These are phyloP conservation scores for Python bivittatus DNA, from an alignment of 2,113 vertebrate species.

Conservation along the genomic window DNA sequence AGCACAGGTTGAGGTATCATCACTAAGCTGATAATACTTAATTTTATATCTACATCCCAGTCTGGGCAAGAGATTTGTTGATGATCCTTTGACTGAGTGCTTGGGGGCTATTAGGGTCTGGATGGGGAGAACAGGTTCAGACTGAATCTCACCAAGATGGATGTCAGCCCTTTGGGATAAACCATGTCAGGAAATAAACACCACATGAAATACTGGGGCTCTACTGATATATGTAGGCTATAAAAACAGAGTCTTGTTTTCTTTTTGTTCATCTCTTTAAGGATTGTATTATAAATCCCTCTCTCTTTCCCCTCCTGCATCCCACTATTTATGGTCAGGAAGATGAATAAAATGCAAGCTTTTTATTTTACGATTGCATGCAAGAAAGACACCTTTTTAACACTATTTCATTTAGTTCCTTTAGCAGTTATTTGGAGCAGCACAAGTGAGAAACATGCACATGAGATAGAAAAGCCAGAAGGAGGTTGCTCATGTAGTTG, in stretches of 20 bases:
- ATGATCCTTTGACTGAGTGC: no score
- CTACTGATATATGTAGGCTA: background rate
- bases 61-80: no score
- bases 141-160: no score
- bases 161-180: no score
- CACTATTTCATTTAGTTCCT: background rate
- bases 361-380: background rate
- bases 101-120: no score
- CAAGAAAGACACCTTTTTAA: background rate
- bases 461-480: background rate
- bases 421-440: background rate
- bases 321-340: background rate
- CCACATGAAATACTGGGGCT: no score
- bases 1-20: no score
- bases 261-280: background rate
- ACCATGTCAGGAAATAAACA: no score
- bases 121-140: no score
- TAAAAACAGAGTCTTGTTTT: slow-evolving; percentile 6
- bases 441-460: background rate
- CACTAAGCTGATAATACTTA: no score
- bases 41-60: no score
- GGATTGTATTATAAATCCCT: background rate
- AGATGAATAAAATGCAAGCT: background rate
- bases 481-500: background rate
- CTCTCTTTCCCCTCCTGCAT: background rate